Conservation (phyloP, 2,113 vertebrate genomes). For the Myiozetetes cayanensis region DNA sequence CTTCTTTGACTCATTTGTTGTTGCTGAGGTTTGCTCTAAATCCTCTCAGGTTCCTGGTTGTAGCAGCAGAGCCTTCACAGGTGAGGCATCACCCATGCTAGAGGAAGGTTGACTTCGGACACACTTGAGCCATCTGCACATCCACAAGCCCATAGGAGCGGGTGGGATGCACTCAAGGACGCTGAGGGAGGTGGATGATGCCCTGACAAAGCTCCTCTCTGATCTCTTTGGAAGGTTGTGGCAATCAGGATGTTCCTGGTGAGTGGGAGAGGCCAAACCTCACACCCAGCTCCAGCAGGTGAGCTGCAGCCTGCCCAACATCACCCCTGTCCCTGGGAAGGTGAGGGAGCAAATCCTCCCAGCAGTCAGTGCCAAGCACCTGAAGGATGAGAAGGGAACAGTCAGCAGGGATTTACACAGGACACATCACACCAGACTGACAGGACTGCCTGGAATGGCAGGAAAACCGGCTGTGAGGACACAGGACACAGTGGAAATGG, state of each 20-base stretch:
- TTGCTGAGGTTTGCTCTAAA: too few species aligned
- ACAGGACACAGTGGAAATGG: background rate
- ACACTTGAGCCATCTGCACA: too few species aligned
- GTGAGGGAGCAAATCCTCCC: background rate
- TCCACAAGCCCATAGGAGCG: fast-evolving
- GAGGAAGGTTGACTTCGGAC: too few species aligned
- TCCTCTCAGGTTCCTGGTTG: too few species aligned
- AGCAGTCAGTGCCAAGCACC: background rate
- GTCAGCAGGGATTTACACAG: background rate
- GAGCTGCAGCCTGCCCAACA: background rate
- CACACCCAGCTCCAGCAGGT: background rate
- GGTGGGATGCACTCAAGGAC: background rate
- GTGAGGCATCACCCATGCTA: too few species aligned
- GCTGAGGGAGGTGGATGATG: background rate
- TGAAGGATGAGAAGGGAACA: background rate
- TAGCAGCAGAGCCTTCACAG: too few species aligned
- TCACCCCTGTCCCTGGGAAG: background rate
- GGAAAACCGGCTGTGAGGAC: background rate
- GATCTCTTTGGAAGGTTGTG: background rate
- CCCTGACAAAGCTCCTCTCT: background rate
- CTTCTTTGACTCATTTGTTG: too few species aligned
- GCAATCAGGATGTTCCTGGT: background rate
- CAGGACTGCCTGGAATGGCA: background rate
- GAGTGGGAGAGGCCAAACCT: background rate
- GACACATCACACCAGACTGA: background rate